These are phyloP conservation scores for Toxostoma redivivum DNA, from an alignment of 2,113 vertebrate species.

Conservation along the genomic window DNA sequence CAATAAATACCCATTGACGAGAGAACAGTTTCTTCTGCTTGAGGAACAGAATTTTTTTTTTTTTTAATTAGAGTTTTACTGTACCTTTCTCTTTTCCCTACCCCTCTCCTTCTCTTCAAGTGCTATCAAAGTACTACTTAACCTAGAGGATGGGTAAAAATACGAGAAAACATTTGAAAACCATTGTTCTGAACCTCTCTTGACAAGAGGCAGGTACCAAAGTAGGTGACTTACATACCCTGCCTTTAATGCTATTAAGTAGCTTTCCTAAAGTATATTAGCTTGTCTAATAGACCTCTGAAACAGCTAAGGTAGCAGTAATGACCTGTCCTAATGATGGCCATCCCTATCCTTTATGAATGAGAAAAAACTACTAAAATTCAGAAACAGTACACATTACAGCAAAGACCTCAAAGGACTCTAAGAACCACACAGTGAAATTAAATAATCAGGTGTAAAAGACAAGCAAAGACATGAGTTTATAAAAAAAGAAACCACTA, in stretches of 20 bases:
- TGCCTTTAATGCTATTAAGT: background rate
- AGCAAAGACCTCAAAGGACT: background rate
- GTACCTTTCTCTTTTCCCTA: background rate
- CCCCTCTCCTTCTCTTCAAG: background rate
- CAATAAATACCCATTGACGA: background rate
- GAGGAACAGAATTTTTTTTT: background rate
- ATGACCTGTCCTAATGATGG: background rate
- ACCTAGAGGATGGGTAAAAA: background rate
- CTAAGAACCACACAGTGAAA: background rate
- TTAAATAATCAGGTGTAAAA: background rate
- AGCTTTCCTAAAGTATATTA: background rate
- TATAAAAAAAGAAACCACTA: background rate
- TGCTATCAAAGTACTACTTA: background rate
- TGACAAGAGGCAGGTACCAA: background rate
- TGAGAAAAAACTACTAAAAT: background rate
- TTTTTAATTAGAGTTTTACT: rapidly evolving
- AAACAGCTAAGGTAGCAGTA: background rate
- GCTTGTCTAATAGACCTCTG: background rate
- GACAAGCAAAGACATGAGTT: background rate
- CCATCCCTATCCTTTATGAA: background rate
- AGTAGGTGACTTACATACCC: background rate
- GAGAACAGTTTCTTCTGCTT: background rate
- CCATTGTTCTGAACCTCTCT: background rate
- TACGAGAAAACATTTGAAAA: background rate
- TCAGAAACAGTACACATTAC: background rate